These are phyloP conservation scores for Bradypodion pumilum DNA, from an alignment of 2,797 vertebrate species.

Conservation along the genomic window DNA sequence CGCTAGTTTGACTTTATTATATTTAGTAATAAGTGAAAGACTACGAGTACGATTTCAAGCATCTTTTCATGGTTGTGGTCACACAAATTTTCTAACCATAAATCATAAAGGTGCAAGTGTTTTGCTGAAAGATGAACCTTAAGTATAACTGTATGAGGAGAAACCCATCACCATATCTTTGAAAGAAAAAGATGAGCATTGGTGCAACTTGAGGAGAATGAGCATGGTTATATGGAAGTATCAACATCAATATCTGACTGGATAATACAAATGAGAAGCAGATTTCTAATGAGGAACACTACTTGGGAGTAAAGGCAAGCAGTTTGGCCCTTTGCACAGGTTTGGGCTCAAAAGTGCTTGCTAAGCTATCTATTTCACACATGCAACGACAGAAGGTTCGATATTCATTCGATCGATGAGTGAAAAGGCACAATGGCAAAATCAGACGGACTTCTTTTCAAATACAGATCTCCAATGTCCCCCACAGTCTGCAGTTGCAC, in stretches of 20 bases:
- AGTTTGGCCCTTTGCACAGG: conserved; percentile 82
- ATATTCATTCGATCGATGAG: conserved; percentile 99
- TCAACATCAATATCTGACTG: conserved; percentile 31
- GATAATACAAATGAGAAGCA: conserved; percentile 58
- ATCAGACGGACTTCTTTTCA: conserved; percentile 97
- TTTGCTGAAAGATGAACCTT: conserved; percentile 29
- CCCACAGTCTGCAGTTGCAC: conserved; percentile 92
- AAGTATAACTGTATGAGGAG: conserved; percentile 48
- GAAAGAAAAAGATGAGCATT: conserved; percentile 37
- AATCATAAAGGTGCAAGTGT: conserved; percentile 32
- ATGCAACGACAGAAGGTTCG: conserved; percentile 98
- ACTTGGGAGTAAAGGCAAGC: conserved; percentile 73
- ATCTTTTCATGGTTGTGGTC: neutral
- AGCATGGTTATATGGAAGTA: conserved; percentile 14
- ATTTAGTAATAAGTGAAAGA: conserved; percentile 35
- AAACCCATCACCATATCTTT: conserved; percentile 8
- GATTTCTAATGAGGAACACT: conserved; percentile 61
- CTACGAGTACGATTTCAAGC: conserved; percentile 41
- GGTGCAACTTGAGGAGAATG: conserved; percentile 40
- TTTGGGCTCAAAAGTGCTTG: conserved; percentile 91
- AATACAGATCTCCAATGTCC: conserved; percentile 83
- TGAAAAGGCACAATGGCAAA: conserved; percentile 99
- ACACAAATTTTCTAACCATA: conserved; percentile 36
- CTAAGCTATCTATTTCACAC: conserved; percentile 99
- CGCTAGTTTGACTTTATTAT: conserved; percentile 49